A percentile compares a stretch with the other conserved stretches of the same genome.
phyloP scores from a whole-genome alignment of 1,140 invertebrate species.

The Teleogryllus occipitalis region DNA sequence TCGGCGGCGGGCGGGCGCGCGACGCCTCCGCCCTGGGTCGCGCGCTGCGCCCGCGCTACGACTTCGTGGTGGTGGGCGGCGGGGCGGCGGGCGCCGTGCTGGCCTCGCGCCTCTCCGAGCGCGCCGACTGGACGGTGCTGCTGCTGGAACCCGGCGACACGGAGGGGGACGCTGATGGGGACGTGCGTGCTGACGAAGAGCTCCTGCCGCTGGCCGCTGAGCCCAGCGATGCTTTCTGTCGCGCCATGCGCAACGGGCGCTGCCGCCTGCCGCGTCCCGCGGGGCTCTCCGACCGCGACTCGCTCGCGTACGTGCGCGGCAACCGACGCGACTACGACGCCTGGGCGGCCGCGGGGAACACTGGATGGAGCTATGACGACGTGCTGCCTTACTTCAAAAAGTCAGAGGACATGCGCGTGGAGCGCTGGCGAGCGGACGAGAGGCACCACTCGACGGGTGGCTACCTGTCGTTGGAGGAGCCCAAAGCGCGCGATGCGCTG shows the following conservation, averaged over 20 bases:
- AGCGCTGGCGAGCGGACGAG: slow-evolving; percentile 62
- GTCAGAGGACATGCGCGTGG: slow-evolving; percentile 78
- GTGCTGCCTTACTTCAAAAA: slow-evolving; percentile 82
- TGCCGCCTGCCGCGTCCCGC: slow-evolving; percentile 81
- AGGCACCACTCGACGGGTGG: slow-evolving; percentile 67
- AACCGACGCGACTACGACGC: slow-evolving; percentile 77
- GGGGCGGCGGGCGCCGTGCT: slow-evolving; percentile 84
- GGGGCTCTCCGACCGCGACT: slow-evolving; percentile 85
- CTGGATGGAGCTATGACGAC: slow-evolving; percentile 83
- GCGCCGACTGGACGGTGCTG: slow-evolving; percentile 52
- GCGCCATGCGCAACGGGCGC: slow-evolving; percentile 52
- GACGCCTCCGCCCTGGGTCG: slow-evolving; percentile 37
- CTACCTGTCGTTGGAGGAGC: slow-evolving; percentile 71
- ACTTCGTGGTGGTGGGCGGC: slow-evolving; percentile 81
- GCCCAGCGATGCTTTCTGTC: slow-evolving; percentile 69
- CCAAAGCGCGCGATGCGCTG: slow-evolving; percentile 72
- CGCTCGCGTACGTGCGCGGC: slow-evolving; percentile 90
- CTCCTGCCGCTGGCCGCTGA: slow-evolving; percentile 80
- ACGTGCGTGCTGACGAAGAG: slow-evolving; percentile 80
- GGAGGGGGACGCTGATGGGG: slow-evolving; percentile 83
- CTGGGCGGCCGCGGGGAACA: slow-evolving; percentile 80
- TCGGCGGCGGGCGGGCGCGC: neutral
- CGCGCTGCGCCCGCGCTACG: slow-evolving; percentile 55
- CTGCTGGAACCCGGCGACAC: slow-evolving; percentile 85
- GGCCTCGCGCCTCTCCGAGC: slow-evolving; percentile 79